Conservation (phyloP, 53 echinoderm and acorn worm genomes). For the Paracentrotus lividus region DNA sequence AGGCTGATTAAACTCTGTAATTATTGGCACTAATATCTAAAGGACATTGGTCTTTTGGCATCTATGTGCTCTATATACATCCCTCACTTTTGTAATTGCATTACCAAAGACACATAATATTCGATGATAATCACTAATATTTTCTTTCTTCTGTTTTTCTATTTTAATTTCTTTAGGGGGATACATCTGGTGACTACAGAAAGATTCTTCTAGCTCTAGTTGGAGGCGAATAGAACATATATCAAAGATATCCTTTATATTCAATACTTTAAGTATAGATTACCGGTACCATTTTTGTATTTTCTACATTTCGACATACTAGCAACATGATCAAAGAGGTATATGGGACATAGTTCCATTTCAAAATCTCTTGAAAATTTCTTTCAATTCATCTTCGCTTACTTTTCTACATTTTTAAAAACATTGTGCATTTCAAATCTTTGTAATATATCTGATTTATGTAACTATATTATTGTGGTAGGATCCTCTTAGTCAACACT, state of each 20-base stretch:
- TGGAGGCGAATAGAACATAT: constrained; percentile 83
- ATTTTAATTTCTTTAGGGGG: constrained; percentile 77
- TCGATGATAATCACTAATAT: too few relatives aligned
- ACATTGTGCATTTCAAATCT: neutral
- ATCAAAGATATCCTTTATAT: constrained; percentile 3
- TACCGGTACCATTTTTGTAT: neutral
- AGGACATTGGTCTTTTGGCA: too few relatives aligned
- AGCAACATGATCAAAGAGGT: neutral
- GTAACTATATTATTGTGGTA: constrained; percentile 18
- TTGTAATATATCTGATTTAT: neutral
- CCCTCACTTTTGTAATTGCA: too few relatives aligned
- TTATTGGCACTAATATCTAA: too few relatives aligned
- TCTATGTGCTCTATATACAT: too few relatives aligned
- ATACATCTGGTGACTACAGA: constrained; percentile 98
- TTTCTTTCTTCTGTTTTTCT: neutral
- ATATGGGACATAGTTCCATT: neutral
- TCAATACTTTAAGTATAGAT: neutral
- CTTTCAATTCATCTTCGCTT: neutral
- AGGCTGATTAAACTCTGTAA: too few relatives aligned
- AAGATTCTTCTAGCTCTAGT: constrained; percentile 90
- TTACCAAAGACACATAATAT: too few relatives aligned
- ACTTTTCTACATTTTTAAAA: constrained; percentile 4
- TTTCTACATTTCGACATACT: neutral
- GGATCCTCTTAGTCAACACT: neutral
- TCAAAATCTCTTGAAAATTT: neutral